phyloP scores from a whole-genome alignment of 2,888 invertebrate genomes.

The Chrysolina oricalcia region DNA sequence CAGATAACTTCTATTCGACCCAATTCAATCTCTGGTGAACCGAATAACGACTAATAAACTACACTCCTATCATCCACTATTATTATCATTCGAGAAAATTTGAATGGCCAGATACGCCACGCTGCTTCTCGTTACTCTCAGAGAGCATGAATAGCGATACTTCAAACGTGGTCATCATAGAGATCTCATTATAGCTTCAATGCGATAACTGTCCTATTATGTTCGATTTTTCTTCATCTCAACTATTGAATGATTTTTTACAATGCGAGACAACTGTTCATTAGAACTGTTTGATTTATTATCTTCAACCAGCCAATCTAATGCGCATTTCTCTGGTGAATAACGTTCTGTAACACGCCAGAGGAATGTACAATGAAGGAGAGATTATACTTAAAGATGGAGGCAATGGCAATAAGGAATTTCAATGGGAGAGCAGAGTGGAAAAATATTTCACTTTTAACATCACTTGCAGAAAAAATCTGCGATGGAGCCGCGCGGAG shows the following conservation, averaged over 20 bases:
- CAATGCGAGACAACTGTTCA: neutral
- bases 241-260: slow-evolving; percentile 7
- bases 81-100: neutral
- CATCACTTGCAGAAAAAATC: no score
- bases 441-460: no score
- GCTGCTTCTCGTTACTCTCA: neutral
- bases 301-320: slow-evolving; percentile 1
- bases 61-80: slow-evolving; percentile 13
- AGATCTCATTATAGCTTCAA: slow-evolving; percentile 8
- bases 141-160: neutral
- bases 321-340: neutral
- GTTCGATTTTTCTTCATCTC: neutral
- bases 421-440: neutral
- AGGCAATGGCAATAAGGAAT: neutral
- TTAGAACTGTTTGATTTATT: slow-evolving; percentile 10
- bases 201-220: neutral
- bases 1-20: neutral
- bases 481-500: no score
- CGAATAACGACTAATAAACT: neutral
- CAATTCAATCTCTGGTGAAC: neutral
- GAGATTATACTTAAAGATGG: neutral
- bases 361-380: neutral
- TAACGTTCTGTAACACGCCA: neutral
- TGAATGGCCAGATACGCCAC: neutral
- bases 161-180: slow-evolving; percentile 15